Base-by-base conservation (phyloP, 2,797 vertebrate species). In the Limosa lapponica region DNA sequence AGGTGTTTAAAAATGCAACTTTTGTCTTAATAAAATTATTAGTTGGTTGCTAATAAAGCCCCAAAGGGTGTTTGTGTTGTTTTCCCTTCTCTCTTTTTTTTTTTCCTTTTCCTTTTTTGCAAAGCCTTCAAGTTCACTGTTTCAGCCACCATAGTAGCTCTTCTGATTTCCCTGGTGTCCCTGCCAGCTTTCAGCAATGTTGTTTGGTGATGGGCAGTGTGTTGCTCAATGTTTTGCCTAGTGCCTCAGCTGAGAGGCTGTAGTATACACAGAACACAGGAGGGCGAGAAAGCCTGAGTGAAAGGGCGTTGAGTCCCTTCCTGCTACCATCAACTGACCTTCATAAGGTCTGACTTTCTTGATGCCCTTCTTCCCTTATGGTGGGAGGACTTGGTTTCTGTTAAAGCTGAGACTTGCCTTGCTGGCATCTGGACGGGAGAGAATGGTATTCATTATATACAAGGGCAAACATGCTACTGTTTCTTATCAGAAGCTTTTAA, bases 301-400 rank as follows among this genome's bases (percentile, higher is more conserved):
- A 55, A 32, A 54, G 51, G 24, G 15, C 25, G 5, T 3, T 20
- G 25, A 69, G 17, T 58, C 66, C 57, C 20, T n/a, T 23, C 2
- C 27, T 87, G 44, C 13, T 39, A 0, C 30, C 30, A 16, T 7
- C 1, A 1, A 8, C n/a, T 39, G 34, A 27, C 22, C 13, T 58
- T 14, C 4, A 0, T 41, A 41, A 65, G 16, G 3, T 62, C 57
- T 80, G 51, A 23, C 51, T 55, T 62, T 34, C 13, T 27, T 73
- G 43, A 24, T 48, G 37, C 17, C 23, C 12, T 2, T 11, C 3
- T 62, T 61, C 23, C 32, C 30, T 49, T 58, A 48, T 11, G 19
- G n/a, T 30, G 46, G 37, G 13, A 18, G n/a, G n/a, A 3, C 65
- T 36, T 17, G 16, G 18, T 15, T 83, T 41, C 73, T 84, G 5